These are phyloP conservation scores for Mactra quadrangularis DNA, from an alignment of 1,140 invertebrate species.

Conservation along the genomic window DNA sequence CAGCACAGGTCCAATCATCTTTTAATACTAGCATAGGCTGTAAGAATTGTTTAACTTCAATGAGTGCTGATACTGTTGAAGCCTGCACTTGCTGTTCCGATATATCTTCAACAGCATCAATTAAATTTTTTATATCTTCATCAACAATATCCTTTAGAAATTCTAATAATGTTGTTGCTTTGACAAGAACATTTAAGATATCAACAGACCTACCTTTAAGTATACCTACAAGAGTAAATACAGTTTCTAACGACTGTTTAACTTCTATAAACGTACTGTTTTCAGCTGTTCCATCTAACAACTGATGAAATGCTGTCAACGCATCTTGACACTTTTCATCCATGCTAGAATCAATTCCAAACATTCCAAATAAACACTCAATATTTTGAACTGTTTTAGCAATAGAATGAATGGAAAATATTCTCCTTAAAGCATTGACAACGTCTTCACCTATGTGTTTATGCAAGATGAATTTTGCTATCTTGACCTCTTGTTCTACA, in stretches of 20 bases:
- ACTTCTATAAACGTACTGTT: constrained; percentile 33
- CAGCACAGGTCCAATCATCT: background rate
- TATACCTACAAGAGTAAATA: constrained; percentile 20
- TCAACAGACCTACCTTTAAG: constrained; percentile 32
- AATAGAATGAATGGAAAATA: background rate
- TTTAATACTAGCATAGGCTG: constrained; percentile 58
- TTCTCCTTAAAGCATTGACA: background rate
- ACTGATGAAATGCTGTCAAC: constrained; percentile 2
- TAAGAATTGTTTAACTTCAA: constrained; percentile 68
- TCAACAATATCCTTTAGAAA: constrained; percentile 66
- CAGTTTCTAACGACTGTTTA: constrained; percentile 12
- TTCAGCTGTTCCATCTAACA: background rate
- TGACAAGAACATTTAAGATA: constrained; percentile 59
- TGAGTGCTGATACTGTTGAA: constrained; percentile 69
- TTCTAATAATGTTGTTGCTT: constrained; percentile 57
- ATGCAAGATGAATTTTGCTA: background rate
- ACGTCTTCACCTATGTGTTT: background rate
- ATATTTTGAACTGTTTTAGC: background rate
- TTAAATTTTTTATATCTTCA: constrained; percentile 71
- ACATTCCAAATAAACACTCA: background rate
- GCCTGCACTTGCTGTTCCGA: constrained; percentile 70
- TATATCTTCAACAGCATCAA: constrained; percentile 76
- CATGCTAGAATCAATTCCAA: background rate
- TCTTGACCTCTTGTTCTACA: background rate
- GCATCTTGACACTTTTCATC: background rate